A percentile compares a stretch with the other conserved stretches of the same genome.
Evolutionary conservation across 2,888 invertebrate genomes (phyloP).

Genomic region (Sinopyrophorus schimmeli): DNA sequence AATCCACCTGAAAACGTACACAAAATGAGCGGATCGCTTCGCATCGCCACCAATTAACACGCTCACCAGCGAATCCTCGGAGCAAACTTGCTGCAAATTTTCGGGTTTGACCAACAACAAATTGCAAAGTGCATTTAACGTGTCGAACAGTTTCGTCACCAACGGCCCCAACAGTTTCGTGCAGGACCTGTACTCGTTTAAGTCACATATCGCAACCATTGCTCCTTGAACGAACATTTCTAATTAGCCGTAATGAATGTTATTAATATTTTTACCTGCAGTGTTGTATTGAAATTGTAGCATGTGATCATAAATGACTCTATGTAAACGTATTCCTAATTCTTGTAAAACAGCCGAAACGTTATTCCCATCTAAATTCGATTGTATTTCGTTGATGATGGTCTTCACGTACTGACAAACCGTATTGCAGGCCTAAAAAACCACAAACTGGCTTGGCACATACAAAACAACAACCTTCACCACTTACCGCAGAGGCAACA

Average conservation of each 20-base stretch:
- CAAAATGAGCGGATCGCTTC: no score
- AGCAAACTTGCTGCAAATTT: constrained; percentile 93
- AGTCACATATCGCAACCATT: constrained; percentile 97
- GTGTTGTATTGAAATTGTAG: constrained; percentile 94
- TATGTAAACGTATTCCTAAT: constrained; percentile 88
- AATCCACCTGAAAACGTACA: constrained; percentile 72
- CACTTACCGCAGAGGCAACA: constrained; percentile 75
- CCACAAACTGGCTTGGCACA: neutral
- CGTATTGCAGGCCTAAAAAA: constrained; percentile 74
- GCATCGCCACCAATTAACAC: no score
- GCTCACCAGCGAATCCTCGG: constrained; percentile 91
- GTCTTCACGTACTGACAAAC: constrained; percentile 83
- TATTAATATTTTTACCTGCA: no score
- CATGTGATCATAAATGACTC: constrained; percentile 92
- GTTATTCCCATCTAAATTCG: constrained; percentile 90
- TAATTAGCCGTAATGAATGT: constrained; percentile 26
- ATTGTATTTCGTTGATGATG: constrained; percentile 76
- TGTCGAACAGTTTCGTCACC: constrained; percentile 90
- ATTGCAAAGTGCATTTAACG: constrained; percentile 94
- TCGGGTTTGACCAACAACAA: constrained; percentile 93
- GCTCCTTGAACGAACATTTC: no score
- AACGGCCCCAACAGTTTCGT: constrained; percentile 76
- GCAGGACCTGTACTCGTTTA: constrained; percentile 94
- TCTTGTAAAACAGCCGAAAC: constrained; percentile 84
- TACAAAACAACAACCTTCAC: neutral